Evolutionary conservation across 1,140 invertebrate species (phyloP).

Genomic region (Theocolax elegans): DNA sequence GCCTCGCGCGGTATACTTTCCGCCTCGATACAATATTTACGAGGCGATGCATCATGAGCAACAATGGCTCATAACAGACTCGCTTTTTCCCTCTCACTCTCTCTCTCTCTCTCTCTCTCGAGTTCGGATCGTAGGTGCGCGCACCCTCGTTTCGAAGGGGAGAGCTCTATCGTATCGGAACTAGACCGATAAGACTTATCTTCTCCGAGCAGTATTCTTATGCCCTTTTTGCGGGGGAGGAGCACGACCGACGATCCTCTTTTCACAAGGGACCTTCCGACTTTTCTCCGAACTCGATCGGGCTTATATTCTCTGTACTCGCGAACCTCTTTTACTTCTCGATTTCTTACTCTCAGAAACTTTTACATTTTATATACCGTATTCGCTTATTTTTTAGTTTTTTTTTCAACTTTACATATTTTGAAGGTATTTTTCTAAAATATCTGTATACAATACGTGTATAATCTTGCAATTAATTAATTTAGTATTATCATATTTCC

Average conservation of each 20-base stretch:
- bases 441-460: too few relatives aligned
- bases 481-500: too few relatives aligned
- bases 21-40: slow-evolving; percentile 65
- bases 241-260: background rate
- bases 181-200: slow-evolving; percentile 64
- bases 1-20: slow-evolving; percentile 51
- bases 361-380: too few relatives aligned
- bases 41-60: slow-evolving; percentile 65
- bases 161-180: slow-evolving; percentile 62
- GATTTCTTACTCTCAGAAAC: background rate
- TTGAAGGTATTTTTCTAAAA: too few relatives aligned
- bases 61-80: slow-evolving; percentile 64
- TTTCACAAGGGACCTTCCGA: slow-evolving; percentile 1
- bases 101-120: slow-evolving; percentile 13
- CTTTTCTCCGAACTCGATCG: too few relatives aligned
- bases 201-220: slow-evolving; percentile 61
- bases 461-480: too few relatives aligned
- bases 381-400: too few relatives aligned
- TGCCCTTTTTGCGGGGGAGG: slow-evolving; percentile 31
- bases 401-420: too few relatives aligned
- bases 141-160: slow-evolving; percentile 3
- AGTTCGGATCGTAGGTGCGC: background rate
- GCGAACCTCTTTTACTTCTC: background rate
- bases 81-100: slow-evolving; percentile 37
- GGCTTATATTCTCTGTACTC: too few relatives aligned